A percentile compares a stretch with the other conserved stretches of the same genome.
phyloP scores from a whole-genome alignment of 2,888 invertebrate genomes.

The Eupithecia centaureata region DNA sequence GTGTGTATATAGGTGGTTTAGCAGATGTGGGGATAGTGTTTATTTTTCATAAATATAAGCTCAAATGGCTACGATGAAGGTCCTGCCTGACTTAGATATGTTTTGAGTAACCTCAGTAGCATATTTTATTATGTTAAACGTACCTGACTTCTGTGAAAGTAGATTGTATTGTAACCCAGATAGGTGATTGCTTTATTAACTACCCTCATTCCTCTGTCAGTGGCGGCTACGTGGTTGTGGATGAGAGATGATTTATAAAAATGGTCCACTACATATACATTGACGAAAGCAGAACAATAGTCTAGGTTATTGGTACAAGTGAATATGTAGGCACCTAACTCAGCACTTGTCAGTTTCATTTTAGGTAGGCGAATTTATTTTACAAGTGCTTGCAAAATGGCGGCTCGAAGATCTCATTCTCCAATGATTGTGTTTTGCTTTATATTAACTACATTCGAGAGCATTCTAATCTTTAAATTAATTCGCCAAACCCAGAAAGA shows the following conservation, averaged over 20 bases:
- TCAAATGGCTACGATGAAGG: not conserved
- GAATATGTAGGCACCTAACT: not conserved
- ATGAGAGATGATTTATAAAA: constrained; percentile 12
- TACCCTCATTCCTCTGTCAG: not conserved
- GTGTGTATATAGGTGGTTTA: not conserved
- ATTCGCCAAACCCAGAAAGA: not conserved
- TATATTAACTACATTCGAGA: not conserved
- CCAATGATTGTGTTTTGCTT: not conserved
- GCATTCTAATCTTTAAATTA: not conserved
- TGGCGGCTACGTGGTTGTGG: not conserved
- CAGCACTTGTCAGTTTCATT: not conserved
- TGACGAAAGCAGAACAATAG: constrained; percentile 11
- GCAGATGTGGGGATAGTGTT: not conserved
- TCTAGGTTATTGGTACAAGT: too few species aligned
- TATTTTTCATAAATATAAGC: not conserved
- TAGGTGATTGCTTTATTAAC: not conserved
- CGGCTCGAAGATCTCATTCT: not conserved
- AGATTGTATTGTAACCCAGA: too few species aligned
- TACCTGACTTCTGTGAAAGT: not conserved
- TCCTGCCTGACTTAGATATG: not conserved
- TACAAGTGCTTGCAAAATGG: not conserved
- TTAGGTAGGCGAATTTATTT: not conserved
- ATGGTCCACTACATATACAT: constrained; percentile 35
- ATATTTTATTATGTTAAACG: not conserved
- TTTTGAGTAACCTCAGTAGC: not conserved